phyloP scores from a whole-genome alignment of 2,888 invertebrate genomes.

The Zaprionus lineosus region DNA sequence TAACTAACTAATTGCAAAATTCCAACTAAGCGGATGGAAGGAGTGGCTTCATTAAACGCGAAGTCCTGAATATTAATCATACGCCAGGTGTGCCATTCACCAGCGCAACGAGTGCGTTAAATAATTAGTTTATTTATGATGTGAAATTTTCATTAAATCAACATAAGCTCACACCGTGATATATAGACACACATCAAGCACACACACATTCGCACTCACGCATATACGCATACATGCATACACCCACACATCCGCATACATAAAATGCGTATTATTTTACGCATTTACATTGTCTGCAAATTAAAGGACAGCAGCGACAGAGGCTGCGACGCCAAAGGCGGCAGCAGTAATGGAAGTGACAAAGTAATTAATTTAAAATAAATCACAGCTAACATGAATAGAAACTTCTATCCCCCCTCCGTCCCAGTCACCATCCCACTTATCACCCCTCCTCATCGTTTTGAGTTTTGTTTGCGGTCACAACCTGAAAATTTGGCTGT shows the following conservation, averaged over 20 bases:
- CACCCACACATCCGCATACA: neutral
- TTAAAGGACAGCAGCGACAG: conserved; percentile 43
- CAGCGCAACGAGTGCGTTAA: conserved; percentile 35
- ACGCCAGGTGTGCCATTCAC: conserved; percentile 56
- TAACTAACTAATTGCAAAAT: conserved; percentile 29
- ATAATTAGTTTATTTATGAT: conserved; percentile 69
- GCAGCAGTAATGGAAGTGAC: conserved; percentile 49
- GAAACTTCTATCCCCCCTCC: too few relatives aligned
- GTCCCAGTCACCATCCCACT: too few relatives aligned
- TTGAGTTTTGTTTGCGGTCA: conserved; percentile 21
- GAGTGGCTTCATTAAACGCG: conserved; percentile 34
- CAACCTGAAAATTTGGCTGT: conserved; percentile 57
- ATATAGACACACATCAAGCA: too few relatives aligned
- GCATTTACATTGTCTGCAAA: neutral
- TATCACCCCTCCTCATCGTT: neutral
- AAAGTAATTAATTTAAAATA: conserved; percentile 67
- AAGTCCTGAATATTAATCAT: conserved; percentile 61
- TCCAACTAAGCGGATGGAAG: neutral
- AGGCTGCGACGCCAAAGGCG: conserved; percentile 18
- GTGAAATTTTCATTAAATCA: conserved; percentile 67
- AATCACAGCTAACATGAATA: conserved; percentile 42
- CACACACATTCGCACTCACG: conserved; percentile 10
- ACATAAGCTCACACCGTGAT: conserved; percentile 36
- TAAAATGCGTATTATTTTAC: neutral
- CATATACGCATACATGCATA: conserved; percentile 22